Conservation (phyloP, 2,113 vertebrate genomes). For the Callospermophilus lateralis region DNA sequence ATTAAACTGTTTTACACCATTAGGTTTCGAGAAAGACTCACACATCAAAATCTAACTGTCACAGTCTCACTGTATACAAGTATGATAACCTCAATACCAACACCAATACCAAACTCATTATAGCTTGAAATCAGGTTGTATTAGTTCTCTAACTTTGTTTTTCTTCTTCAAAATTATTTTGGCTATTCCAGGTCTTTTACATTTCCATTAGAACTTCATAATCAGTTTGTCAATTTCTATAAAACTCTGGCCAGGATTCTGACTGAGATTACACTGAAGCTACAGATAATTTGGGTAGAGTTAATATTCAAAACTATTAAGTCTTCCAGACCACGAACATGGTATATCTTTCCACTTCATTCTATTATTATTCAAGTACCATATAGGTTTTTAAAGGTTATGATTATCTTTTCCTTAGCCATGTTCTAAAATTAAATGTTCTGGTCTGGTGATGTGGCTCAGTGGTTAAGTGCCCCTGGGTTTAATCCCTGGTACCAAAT, state of each 20-base stretch:
- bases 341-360: background rate
- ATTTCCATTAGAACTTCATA: constrained; percentile 45
- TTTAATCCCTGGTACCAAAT: too few relatives aligned
- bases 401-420: background rate
- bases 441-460: too few relatives aligned
- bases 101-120: background rate
- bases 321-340: background rate
- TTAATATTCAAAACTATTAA: background rate
- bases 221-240: constrained; percentile 9
- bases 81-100: background rate
- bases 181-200: constrained; percentile 24
- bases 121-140: background rate
- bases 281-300: background rate
- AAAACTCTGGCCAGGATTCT: constrained; percentile 49
- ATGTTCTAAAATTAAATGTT: constrained; percentile 7
- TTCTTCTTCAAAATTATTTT: constrained; percentile 27
- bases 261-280: background rate
- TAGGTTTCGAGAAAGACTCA: background rate
- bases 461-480: too few relatives aligned
- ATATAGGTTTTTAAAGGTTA: background rate
- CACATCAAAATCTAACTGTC: background rate
- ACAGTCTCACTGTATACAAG: background rate
- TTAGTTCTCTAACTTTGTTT: background rate
- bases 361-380: background rate
- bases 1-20: background rate